Evolutionary conservation across 2,113 vertebrate genomes (phyloP).

Genomic region (Scophthalmus maximus): DNA sequence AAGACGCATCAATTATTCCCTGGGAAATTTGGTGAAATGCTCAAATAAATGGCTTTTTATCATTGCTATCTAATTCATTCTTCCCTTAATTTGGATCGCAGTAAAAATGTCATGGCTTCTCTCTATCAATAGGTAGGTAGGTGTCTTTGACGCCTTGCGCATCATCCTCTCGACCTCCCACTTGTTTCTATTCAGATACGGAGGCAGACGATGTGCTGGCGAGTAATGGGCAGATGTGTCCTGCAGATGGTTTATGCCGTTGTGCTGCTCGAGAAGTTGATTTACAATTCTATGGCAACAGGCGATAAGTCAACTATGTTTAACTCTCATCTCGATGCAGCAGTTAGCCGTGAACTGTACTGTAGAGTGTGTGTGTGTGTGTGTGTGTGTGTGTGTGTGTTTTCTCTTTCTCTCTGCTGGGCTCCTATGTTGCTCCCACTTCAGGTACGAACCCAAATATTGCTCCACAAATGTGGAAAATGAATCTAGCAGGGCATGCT

Average conservation of each 20-base stretch:
- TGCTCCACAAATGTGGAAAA: conserved; percentile 43
- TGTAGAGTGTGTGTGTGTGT: not conserved
- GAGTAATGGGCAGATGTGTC: not conserved
- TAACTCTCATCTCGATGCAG: conserved; percentile 15
- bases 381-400: not conserved
- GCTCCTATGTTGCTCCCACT: conserved; percentile 25
- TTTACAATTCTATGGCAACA: conserved; percentile 47
- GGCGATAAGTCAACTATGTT: not conserved
- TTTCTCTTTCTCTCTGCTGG: conserved; percentile 2
- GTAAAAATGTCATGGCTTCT: too few species aligned
- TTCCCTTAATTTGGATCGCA: too few species aligned
- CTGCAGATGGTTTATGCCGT: conserved; percentile 14
- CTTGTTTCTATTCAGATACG: not conserved
- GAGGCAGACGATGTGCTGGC: not conserved
- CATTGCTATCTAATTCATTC: too few species aligned
- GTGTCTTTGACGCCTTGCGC: too few species aligned
- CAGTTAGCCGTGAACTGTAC: conserved; percentile 20
- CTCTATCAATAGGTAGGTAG: too few species aligned
- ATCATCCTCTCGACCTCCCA: too few species aligned
- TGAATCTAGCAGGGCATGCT: conserved; percentile 24
- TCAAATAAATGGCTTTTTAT: too few species aligned
- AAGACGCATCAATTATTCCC: too few species aligned
- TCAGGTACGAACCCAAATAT: conserved; percentile 39
- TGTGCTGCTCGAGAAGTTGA: not conserved
- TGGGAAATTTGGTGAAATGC: too few species aligned